Conservation (phyloP, 2,888 invertebrate genomes). For the Saturnia japonica region DNA sequence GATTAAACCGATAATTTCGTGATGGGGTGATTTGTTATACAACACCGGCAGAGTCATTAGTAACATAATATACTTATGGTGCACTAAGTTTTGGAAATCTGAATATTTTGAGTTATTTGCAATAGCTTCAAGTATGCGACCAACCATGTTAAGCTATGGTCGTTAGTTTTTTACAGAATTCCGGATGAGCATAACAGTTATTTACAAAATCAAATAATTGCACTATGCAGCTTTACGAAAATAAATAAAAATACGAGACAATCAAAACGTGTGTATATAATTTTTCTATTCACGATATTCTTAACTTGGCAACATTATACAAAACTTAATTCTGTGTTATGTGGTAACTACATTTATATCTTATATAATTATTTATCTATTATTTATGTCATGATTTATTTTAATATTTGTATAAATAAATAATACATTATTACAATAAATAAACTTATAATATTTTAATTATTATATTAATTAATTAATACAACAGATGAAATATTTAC, state of each 20-base stretch:
- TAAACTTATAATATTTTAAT: conserved; percentile 48
- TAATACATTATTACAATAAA: conserved; percentile 54
- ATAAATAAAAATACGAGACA: conserved; percentile 26
- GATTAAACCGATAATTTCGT: too few species aligned
- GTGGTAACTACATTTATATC: conserved; percentile 46
- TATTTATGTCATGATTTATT: conserved; percentile 32
- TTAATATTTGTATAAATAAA: conserved; percentile 46
- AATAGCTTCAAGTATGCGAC: too few species aligned
- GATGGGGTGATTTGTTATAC: too few species aligned
- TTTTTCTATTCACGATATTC: conserved; percentile 15
- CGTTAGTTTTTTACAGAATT: not conserved
- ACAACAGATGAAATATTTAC: conserved; percentile 54
- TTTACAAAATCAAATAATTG: not conserved
- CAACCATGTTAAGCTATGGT: not conserved
- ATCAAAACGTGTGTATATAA: conserved; percentile 33
- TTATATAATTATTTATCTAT: conserved; percentile 24
- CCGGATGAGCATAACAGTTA: not conserved
- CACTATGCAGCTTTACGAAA: not conserved
- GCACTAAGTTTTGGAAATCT: too few species aligned
- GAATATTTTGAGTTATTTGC: too few species aligned
- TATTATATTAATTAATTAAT: conserved; percentile 25
- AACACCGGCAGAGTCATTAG: too few species aligned
- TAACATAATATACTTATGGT: too few species aligned
- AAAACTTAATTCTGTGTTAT: conserved; percentile 1
- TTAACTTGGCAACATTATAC: conserved; percentile 11